Evolutionary conservation across 2,797 vertebrate species (phyloP).

Genomic region (Poecilia wingei): DNA sequence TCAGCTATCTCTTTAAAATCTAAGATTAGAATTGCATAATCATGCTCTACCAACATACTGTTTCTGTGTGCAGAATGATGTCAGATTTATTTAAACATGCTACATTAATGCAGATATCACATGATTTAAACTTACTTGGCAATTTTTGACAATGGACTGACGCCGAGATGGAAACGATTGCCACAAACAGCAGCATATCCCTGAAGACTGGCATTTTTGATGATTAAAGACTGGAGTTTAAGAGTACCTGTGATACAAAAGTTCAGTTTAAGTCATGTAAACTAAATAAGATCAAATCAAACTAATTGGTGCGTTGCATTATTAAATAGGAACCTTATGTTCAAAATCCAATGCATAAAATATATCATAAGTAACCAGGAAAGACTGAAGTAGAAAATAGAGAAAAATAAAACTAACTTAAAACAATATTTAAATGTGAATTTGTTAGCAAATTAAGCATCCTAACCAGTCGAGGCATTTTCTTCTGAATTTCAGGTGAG

Average conservation of each 20-base stretch:
- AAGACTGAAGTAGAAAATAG: neutral
- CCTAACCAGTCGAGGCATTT: neutral
- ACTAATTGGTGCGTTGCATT: neutral
- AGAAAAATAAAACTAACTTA: neutral
- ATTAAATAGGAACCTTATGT: neutral
- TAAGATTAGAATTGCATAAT: neutral
- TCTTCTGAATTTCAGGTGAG: neutral
- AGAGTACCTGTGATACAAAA: constrained; percentile 67
- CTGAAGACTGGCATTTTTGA: constrained; percentile 66
- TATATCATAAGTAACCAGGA: neutral
- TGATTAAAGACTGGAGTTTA: constrained; percentile 48
- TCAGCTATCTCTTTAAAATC: neutral
- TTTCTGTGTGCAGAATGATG: neutral
- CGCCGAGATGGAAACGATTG: constrained; percentile 64
- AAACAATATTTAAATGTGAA: neutral
- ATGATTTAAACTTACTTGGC: constrained; percentile 72
- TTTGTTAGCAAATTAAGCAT: neutral
- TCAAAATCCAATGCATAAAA: neutral
- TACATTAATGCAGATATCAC: neutral
- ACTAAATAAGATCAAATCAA: neutral
- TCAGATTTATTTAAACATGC: neutral
- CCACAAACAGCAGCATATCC: constrained; percentile 67
- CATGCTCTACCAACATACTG: neutral
- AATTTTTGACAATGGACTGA: constrained; percentile 73
- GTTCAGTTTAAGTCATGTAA: constrained; percentile 13